A percentile compares a stretch with the other conserved stretches of the same genome.
Evolutionary conservation across 1,140 invertebrate species (phyloP).

Genomic region (Lucilia cuprina): DNA sequence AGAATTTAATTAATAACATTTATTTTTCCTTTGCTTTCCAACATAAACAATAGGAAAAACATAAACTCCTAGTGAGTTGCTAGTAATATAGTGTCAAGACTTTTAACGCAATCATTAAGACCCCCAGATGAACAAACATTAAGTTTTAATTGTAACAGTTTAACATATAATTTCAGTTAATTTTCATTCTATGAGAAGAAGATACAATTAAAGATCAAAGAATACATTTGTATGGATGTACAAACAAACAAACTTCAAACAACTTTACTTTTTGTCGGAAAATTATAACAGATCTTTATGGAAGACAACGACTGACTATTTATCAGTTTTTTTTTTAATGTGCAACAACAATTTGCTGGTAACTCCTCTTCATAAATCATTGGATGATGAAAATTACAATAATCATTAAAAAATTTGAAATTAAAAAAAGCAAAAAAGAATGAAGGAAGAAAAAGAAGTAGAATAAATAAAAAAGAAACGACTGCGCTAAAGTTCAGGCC

Average conservation of each 20-base stretch:
- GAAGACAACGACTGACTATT: not conserved
- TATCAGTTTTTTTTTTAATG: no score
- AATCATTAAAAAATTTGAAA: slow-evolving; percentile 16
- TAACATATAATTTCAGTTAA: not conserved
- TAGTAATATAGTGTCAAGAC: no score
- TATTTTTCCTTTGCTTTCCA: no score
- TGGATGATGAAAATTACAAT: slow-evolving; percentile 23
- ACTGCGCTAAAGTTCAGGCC: slow-evolving; percentile 22
- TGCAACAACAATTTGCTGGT: not conserved
- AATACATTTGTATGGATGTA: not conserved
- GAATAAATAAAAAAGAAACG: not conserved
- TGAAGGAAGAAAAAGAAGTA: not conserved
- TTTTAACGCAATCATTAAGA: no score
- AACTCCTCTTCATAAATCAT: not conserved
- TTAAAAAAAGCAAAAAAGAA: not conserved
- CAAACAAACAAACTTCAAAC: not conserved
- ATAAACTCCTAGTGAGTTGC: no score
- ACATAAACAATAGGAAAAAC: no score
- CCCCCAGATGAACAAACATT: no score
- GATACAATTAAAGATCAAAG: not conserved
- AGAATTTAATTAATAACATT: no score
- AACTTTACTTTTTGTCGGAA: not conserved
- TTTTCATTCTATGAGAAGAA: not conserved
- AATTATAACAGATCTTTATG: not conserved
- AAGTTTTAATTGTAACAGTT: no score